These are phyloP conservation scores for Prietella phreatophila DNA, from an alignment of 2,113 vertebrate species.

Conservation along the genomic window DNA sequence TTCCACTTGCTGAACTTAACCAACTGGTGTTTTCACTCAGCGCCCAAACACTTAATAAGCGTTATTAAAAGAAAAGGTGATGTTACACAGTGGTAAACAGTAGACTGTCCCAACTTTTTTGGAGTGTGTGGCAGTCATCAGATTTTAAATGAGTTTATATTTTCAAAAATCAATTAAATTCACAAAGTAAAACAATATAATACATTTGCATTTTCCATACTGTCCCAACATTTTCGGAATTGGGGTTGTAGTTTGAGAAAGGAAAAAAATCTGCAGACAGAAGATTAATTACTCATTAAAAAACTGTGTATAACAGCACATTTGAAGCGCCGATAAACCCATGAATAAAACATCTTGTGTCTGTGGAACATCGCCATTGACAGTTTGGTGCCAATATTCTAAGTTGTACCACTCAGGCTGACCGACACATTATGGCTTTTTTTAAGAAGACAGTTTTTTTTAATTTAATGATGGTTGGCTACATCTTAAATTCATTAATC, in stretches of 20 bases:
- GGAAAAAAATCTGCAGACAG: neutral
- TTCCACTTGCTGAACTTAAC: too few species aligned
- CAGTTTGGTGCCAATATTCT: slow-evolving; percentile 39
- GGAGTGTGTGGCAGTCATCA: too few species aligned
- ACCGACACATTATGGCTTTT: slow-evolving; percentile 5
- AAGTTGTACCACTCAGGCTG: slow-evolving; percentile 25
- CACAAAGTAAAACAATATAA: too few species aligned
- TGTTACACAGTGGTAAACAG: too few species aligned
- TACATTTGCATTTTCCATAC: too few species aligned
- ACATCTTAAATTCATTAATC: slow-evolving; percentile 3
- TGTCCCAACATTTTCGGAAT: too few species aligned
- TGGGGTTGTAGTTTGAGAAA: neutral
- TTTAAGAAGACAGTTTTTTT: neutral
- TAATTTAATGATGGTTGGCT: neutral
- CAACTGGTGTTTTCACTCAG: too few species aligned
- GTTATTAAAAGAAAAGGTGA: too few species aligned
- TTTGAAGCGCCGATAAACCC: slow-evolving; percentile 20
- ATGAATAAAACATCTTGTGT: slow-evolving; percentile 31
- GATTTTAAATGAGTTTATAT: too few species aligned
- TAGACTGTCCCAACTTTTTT: too few species aligned
- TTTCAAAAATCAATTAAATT: too few species aligned
- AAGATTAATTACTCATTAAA: slow-evolving; percentile 25
- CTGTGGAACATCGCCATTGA: slow-evolving; percentile 32
- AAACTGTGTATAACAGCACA: slow-evolving; percentile 15
- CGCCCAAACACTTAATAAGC: too few species aligned